These are phyloP conservation scores for Gadus chalcogrammus DNA, from an alignment of 2,113 vertebrate species.

Conservation along the genomic window DNA sequence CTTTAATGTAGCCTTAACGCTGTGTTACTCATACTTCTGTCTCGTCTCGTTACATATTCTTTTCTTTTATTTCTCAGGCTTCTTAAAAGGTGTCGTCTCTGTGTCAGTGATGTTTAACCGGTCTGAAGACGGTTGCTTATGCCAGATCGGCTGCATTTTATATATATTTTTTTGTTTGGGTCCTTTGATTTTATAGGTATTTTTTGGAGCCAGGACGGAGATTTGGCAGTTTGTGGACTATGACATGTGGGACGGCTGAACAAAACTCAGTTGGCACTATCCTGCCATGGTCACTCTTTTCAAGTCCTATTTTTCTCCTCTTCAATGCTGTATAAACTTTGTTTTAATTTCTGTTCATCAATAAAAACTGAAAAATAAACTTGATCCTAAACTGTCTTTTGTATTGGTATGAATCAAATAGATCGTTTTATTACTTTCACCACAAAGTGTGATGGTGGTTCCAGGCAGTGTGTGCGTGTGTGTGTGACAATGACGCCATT, in stretches of 20 bases:
- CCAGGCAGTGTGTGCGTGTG: neutral
- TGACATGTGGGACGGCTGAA: too few relatives aligned
- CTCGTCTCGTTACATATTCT: neutral
- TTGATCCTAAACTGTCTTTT: neutral
- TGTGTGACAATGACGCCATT: neutral
- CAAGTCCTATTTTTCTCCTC: slow-evolving; percentile 24
- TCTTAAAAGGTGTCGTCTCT: neutral
- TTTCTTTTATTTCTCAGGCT: slow-evolving; percentile 9
- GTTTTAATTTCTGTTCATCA: slow-evolving; percentile 43
- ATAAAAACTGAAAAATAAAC: slow-evolving; percentile 35
- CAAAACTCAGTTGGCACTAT: neutral
- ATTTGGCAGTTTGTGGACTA: slow-evolving; percentile 1
- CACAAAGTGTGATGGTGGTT: neutral
- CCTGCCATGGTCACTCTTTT: slow-evolving; percentile 8
- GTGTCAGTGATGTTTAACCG: neutral
- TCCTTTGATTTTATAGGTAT: slow-evolving; percentile 29
- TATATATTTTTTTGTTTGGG: slow-evolving; percentile 19
- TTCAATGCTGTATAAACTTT: slow-evolving; percentile 16
- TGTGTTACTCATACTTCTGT: neutral
- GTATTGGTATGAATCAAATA: slow-evolving; percentile 27
- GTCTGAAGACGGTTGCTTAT: slow-evolving; percentile 20
- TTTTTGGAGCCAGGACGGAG: too few relatives aligned
- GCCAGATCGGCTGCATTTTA: slow-evolving; percentile 28
- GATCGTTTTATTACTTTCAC: neutral
- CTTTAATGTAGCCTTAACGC: neutral